These are phyloP conservation scores for Erebia palarica DNA, from an alignment of 2,888 invertebrate species.

Conservation along the genomic window DNA sequence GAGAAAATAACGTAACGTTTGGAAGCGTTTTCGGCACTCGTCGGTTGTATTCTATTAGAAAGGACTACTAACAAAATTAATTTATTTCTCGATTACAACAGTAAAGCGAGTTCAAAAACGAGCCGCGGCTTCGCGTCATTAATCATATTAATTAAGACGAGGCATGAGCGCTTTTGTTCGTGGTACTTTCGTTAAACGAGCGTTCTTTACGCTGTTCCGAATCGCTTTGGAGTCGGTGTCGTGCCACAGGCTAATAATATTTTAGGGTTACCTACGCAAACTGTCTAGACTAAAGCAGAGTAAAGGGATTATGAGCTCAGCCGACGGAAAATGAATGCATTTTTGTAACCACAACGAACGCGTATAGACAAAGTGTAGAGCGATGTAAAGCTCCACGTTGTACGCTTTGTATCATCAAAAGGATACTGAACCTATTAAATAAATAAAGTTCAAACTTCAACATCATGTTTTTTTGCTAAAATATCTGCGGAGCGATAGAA, in stretches of 20 bases:
- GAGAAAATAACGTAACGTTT: conserved; percentile 58
- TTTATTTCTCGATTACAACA: conserved; percentile 80
- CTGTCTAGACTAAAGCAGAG: not conserved
- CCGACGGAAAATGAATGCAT: not conserved
- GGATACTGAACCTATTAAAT: not conserved
- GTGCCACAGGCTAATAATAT: conserved; percentile 56
- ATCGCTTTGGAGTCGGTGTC: conserved; percentile 53
- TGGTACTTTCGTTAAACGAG: conserved; percentile 67
- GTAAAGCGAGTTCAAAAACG: conserved; percentile 74
- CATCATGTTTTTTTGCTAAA: not conserved
- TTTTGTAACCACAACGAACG: not conserved
- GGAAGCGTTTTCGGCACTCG: conserved; percentile 55
- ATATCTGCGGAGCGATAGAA: conserved; percentile 11
- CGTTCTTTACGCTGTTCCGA: conserved; percentile 54
- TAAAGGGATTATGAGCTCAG: too few species aligned
- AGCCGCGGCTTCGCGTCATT: conserved; percentile 71
- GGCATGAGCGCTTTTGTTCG: conserved; percentile 75
- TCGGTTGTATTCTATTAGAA: conserved; percentile 73
- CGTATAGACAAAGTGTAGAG: not conserved
- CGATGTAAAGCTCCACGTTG: not conserved
- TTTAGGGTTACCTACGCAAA: conserved; percentile 18
- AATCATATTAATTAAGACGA: conserved; percentile 82
- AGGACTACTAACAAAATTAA: conserved; percentile 80
- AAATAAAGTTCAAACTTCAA: not conserved
- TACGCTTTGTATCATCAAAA: not conserved